Evolutionary conservation across 2,113 vertebrate genomes (phyloP).

Genomic region (Leptobrachium leishanense): DNA sequence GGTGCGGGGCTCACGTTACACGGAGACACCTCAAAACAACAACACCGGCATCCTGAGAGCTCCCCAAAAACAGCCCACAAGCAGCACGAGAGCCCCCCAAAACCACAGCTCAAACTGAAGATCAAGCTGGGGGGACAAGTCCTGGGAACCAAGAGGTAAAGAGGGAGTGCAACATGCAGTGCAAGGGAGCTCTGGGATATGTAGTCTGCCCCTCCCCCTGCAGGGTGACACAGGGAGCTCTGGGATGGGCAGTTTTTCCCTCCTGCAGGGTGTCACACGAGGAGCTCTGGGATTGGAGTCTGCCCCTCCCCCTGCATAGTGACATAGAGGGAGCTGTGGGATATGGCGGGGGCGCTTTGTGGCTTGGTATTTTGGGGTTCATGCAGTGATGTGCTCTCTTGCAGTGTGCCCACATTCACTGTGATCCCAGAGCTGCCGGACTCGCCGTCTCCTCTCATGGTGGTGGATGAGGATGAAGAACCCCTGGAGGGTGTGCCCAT

Average conservation of each 20-base stretch:
- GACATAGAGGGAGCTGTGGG: too few species aligned
- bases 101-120: conserved; percentile 88
- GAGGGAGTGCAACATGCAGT: neutral
- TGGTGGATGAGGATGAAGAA: conserved; percentile 83
- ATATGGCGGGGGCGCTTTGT: neutral
- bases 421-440: conserved; percentile 80
- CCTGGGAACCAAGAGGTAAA: conserved; percentile 89
- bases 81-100: conserved; percentile 55
- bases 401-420: conserved; percentile 88
- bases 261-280: too few species aligned
- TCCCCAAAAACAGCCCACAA: conserved; percentile 56
- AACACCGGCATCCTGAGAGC: neutral
- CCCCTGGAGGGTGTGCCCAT: conserved; percentile 87
- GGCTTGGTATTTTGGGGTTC: neutral
- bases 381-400: neutral
- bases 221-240: neutral
- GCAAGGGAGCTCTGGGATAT: neutral
- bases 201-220: neutral
- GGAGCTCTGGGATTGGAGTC: too few species aligned
- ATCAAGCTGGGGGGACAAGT: conserved; percentile 94
- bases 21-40: too few species aligned
- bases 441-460: conserved; percentile 83
- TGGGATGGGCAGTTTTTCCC: neutral
- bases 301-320: too few species aligned
- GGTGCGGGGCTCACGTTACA: conserved; percentile 63